Conservation (phyloP, 2,888 invertebrate species). For the Mycogona germanica region DNA sequence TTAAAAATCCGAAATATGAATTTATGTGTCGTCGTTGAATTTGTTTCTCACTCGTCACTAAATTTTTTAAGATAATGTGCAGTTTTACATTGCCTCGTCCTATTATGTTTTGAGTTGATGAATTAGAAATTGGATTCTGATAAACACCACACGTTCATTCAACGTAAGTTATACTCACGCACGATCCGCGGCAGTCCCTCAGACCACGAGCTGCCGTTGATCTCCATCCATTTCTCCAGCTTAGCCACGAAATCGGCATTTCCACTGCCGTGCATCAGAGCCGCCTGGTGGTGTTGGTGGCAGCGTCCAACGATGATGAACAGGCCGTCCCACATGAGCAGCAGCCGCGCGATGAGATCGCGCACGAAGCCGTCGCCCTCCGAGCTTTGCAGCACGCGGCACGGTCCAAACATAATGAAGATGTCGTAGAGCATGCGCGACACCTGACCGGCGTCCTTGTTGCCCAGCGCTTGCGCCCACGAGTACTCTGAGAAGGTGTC, state of each 20-base stretch:
- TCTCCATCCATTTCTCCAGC: background rate
- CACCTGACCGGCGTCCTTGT: background rate
- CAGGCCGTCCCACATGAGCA: background rate
- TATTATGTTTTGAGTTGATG: too few species aligned
- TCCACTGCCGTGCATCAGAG: background rate
- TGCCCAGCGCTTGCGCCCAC: background rate
- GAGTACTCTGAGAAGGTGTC: background rate
- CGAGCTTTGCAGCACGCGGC: background rate
- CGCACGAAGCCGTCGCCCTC: background rate
- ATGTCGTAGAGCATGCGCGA: background rate
- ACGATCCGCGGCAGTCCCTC: background rate
- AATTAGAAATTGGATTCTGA: too few species aligned
- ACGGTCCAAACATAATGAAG: background rate
- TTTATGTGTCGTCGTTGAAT: too few species aligned
- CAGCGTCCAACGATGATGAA: background rate
- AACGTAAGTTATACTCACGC: too few species aligned
- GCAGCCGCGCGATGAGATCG: too few species aligned
- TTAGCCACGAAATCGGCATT: background rate
- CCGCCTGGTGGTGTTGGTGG: background rate
- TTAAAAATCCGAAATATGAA: too few species aligned
- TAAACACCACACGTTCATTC: too few species aligned
- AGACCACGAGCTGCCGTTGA: background rate
- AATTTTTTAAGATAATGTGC: too few species aligned
- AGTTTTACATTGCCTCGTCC: too few species aligned
- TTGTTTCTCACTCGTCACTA: too few species aligned